Evolutionary conservation across 2,797 vertebrate genomes (phyloP).

Genomic region (Luscinia megarhynchos): DNA sequence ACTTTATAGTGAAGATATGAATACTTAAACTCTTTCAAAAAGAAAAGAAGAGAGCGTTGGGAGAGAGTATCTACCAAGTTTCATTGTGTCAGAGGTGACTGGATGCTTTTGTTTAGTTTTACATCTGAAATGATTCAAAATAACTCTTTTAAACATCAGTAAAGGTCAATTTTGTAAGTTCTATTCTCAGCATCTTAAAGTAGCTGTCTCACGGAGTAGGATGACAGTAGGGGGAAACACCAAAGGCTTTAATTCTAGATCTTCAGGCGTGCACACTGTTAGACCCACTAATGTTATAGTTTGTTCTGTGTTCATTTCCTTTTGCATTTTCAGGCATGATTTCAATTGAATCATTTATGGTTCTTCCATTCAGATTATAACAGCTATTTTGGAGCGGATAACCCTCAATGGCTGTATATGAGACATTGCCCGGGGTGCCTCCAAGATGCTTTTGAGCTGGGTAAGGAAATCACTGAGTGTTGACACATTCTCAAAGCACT

Average conservation of each 20-base stretch:
- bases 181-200: background rate
- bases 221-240: background rate
- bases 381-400: constrained; percentile 70
- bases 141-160: background rate
- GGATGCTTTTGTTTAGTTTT: background rate
- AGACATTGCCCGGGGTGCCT: constrained; percentile 68
- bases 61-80: background rate
- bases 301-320: constrained; percentile 57
- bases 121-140: background rate
- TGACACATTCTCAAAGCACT: constrained; percentile 63
- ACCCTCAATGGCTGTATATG: constrained; percentile 68
- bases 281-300: background rate
- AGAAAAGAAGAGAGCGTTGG: background rate
- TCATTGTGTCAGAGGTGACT: background rate
- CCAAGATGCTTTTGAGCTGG: constrained; percentile 71
- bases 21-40: background rate
- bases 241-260: background rate
- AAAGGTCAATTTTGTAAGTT: background rate
- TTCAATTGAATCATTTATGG: constrained; percentile 71
- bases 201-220: background rate
- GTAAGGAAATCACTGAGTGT: constrained; percentile 60
- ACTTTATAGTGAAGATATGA: background rate
- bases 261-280: background rate
- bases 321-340: constrained; percentile 57
- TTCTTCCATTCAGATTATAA: constrained; percentile 72